Base-by-base conservation (phyloP, 2,113 vertebrate species). In the Willisornis vidua region DNA sequence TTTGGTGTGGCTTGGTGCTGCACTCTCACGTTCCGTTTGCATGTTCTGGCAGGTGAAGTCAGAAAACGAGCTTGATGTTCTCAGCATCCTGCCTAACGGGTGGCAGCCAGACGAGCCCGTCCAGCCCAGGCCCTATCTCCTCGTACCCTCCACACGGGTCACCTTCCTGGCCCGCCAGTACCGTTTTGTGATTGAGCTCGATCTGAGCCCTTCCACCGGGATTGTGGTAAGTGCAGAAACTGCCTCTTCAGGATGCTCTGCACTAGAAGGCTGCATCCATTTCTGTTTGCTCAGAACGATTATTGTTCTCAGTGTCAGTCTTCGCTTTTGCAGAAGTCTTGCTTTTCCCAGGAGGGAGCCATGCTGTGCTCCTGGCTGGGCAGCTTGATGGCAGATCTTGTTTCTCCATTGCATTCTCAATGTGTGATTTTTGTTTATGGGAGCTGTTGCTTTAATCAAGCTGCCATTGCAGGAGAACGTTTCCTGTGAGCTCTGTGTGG, bases 181-280 rank as follows among this genome's bases (percentile, higher is more conserved):
- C 97, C 99, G 99, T 62, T 99, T 99, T 91, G 99, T 99, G 93
- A 99, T 99, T 72, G 99, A 99, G 91, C 98, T 99, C 82, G 99
- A 99, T 83, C 98, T 99, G 82, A 99, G 99, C 97, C 99, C 99
- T 39, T 99, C 99, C 95, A 99, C 99, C 0, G 99, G 99, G 67
- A 99, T 99, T 71, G 99, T 99, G 98, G 99, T 99, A 94, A 99
- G 98, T 57, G 55, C 54, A 28, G 39, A 45, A 77, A 4, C 59
- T 37, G 16, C 14, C 12, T 28, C 65, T 20, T 43, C 11, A 28
- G 14, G 24, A 12, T 63, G 29, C 28, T n/a, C 8, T 39, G 31
- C 1, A 0, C 72, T 29, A 15, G 74, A 80, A 54, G 71, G 6
- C 15, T n/a, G 28, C 23, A 6, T 14, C 9, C 0, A 0, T 17